Conservation (phyloP, 2,888 invertebrate species). For the Drosophila maculinotata region DNA sequence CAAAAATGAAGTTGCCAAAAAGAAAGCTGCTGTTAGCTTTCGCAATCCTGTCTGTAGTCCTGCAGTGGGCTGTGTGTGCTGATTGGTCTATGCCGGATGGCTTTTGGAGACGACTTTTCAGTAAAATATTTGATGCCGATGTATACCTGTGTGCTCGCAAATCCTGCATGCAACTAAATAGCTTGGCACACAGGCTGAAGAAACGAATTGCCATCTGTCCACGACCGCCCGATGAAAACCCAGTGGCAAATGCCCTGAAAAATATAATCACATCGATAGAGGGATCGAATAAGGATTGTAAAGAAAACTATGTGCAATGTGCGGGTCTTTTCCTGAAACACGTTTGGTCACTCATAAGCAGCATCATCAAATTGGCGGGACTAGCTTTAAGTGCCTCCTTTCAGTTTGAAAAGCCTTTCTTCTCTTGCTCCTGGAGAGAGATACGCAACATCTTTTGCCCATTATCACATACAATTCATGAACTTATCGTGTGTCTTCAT, state of each 20-base stretch:
- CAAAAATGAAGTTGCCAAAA: neutral
- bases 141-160: neutral
- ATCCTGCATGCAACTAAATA: no score
- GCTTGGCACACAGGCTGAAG: neutral
- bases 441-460: neutral
- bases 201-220: neutral
- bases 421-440: neutral
- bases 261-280: neutral
- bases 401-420: neutral
- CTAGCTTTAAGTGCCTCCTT: neutral
- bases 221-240: neutral
- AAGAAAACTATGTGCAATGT: neutral
- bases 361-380: neutral
- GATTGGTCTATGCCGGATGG: neutral
- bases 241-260: neutral
- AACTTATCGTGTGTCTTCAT: neutral
- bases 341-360: neutral
- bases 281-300: neutral
- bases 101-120: neutral
- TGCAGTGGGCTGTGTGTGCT: neutral
- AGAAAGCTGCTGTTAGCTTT: neutral
- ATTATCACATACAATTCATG: neutral
- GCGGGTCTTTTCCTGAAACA: neutral
- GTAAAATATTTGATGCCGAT: neutral
- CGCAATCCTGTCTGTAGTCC: neutral